Conservation (phyloP, 64 coral and sea anemone genomes). For the Actinia tenebrosa region DNA sequence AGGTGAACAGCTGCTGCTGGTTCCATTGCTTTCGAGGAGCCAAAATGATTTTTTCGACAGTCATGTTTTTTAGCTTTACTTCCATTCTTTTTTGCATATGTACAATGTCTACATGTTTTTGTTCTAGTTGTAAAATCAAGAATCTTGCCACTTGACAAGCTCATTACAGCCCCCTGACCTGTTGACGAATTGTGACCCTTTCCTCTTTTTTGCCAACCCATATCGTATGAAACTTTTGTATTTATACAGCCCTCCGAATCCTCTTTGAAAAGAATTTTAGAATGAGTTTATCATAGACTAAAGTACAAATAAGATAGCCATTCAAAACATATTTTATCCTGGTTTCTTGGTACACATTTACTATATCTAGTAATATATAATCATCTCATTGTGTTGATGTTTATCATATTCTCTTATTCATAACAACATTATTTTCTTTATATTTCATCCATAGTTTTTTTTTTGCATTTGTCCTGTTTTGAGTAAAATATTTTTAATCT, state of each 20-base stretch:
- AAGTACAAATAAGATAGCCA: too few relatives aligned
- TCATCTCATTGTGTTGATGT: too few relatives aligned
- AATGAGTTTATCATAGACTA: too few relatives aligned
- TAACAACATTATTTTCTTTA: too few relatives aligned
- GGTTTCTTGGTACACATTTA: background rate
- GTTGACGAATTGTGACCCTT: conserved; percentile 52
- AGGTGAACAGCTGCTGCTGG: conserved; percentile 35
- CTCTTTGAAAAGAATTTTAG: background rate
- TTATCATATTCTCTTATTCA: too few relatives aligned
- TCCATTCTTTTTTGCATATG: conserved; percentile 33
- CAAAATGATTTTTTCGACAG: conserved; percentile 65
- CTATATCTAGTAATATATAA: background rate
- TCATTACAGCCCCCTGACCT: conserved; percentile 60
- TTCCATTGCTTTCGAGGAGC: conserved; percentile 73
- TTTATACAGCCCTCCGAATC: background rate
- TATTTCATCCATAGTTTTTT: too few relatives aligned
- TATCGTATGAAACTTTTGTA: background rate
- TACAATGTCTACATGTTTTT: conserved; percentile 43
- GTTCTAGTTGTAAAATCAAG: conserved; percentile 49
- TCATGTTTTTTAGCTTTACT: conserved; percentile 49
- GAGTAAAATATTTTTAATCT: too few relatives aligned
- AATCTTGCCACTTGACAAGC: conserved; percentile 48
- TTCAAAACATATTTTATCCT: too few relatives aligned
- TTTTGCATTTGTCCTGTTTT: too few relatives aligned
- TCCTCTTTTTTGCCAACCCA: conserved; percentile 53